These are phyloP conservation scores for Drosophila kuntzei DNA, from an alignment of 2,888 invertebrate species.

Conservation along the genomic window DNA sequence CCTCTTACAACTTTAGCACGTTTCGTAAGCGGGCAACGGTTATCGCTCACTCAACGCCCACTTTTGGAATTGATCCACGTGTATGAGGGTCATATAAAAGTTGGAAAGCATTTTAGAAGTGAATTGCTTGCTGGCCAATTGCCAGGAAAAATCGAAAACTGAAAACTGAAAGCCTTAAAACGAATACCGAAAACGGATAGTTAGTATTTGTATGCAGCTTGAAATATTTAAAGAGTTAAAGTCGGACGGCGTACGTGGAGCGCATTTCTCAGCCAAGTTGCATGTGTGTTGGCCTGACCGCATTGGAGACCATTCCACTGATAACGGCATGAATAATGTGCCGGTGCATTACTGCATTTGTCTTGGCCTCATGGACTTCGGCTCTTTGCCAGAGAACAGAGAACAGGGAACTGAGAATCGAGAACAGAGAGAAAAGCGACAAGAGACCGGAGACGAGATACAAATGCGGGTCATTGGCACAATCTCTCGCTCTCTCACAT, in stretches of 20 bases:
- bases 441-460: constrained; percentile 25
- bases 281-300: constrained; percentile 32
- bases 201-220: constrained; percentile 24
- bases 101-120: constrained; percentile 30
- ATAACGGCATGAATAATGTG: constrained; percentile 80
- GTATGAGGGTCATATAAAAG: constrained; percentile 41
- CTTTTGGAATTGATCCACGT: constrained; percentile 52
- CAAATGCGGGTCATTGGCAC: constrained; percentile 79
- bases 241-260: constrained; percentile 41
- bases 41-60: constrained; percentile 49
- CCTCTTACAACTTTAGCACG: constrained; percentile 50
- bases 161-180: constrained; percentile 13
- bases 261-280: constrained; percentile 57
- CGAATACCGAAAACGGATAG: constrained; percentile 8
- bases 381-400: constrained; percentile 32
- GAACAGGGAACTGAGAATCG: constrained; percentile 2
- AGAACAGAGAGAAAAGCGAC: not conserved
- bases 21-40: constrained; percentile 37
- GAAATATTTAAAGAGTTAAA: constrained; percentile 31
- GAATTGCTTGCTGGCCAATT: constrained; percentile 53
- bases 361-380: constrained; percentile 57
- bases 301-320: constrained; percentile 65
- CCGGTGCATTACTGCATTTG: constrained; percentile 79
- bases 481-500: constrained; percentile 32
- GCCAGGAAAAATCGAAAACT: constrained; percentile 41